A percentile compares a stretch with the other conserved stretches of the same genome.
Conservation (phyloP, 37 sponge, comb jelly and placozoan species). For the Agelas oroides region DNA sequence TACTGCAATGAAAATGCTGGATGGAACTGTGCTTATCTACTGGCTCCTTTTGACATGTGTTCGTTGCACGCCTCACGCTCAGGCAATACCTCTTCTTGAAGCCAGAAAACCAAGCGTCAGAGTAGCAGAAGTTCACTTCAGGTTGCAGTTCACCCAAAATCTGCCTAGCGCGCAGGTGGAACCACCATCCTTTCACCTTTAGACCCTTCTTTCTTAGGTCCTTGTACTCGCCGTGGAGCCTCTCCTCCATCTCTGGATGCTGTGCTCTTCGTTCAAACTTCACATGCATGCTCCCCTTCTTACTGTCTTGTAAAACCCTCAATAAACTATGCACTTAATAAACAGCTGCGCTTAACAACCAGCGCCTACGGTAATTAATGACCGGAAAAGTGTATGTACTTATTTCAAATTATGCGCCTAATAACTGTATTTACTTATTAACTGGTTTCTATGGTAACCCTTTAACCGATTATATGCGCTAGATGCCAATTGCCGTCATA, state of each 20-base stretch:
- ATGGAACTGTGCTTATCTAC: slow-evolving; percentile 18
- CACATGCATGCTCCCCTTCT: slow-evolving; percentile 6
- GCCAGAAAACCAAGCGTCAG: slow-evolving; percentile 18
- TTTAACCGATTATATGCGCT: no score
- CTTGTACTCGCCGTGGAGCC: neutral
- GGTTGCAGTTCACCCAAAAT: neutral
- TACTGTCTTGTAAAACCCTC: no score
- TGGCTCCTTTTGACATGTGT: slow-evolving; percentile 33
- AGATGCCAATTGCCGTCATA: no score
- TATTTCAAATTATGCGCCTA: no score
- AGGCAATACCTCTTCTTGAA: slow-evolving; percentile 20
- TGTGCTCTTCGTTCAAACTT: neutral
- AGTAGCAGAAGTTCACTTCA: neutral
- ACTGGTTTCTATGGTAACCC: no score
- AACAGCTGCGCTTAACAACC: no score
- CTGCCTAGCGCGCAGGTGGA: neutral
- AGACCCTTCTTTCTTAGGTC: neutral
- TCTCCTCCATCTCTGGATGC: neutral
- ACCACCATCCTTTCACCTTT: slow-evolving; percentile 10
- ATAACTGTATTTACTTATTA: no score
- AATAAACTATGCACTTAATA: no score
- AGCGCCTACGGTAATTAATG: no score
- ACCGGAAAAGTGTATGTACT: no score
- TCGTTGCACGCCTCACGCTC: slow-evolving; percentile 30
- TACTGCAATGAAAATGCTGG: slow-evolving; percentile 47